phyloP scores from a whole-genome alignment of 2,888 invertebrate genomes.

The Coleophora flavipennella region DNA sequence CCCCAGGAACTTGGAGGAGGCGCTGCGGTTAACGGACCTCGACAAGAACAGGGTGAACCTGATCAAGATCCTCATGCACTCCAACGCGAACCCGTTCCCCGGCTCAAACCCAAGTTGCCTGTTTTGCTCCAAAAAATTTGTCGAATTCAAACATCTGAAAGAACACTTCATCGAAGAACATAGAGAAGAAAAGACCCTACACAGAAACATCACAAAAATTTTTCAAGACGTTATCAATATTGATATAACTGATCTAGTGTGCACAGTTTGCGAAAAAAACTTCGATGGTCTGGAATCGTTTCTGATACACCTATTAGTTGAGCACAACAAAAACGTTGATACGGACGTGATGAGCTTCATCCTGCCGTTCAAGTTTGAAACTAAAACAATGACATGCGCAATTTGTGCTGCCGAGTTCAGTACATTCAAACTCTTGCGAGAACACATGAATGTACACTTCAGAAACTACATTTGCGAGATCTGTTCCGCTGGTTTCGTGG shows the following conservation, averaged over 20 bases:
- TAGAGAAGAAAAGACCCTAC: conserved; percentile 20
- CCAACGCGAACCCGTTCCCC: conserved; percentile 40
- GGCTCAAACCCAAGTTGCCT: conserved; percentile 26
- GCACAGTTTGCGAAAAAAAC: conserved; percentile 5
- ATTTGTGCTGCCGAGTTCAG: conserved; percentile 17
- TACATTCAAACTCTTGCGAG: conserved; percentile 17
- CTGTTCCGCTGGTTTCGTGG: conserved; percentile 31
- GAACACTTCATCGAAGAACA: conserved; percentile 38
- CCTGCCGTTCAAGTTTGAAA: conserved; percentile 31
- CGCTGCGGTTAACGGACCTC: conserved; percentile 11
- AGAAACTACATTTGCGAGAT: conserved; percentile 30
- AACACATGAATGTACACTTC: conserved; percentile 38
- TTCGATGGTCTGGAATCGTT: conserved; percentile 7
- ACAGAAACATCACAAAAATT: too few species aligned
- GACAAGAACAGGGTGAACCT: conserved; percentile 33
- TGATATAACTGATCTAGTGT: conserved; percentile 26
- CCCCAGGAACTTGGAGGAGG: neutral
- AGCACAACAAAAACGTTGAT: conserved; percentile 20
- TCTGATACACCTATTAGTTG: conserved; percentile 10
- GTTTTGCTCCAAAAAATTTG: conserved; percentile 31
- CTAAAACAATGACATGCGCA: conserved; percentile 18
- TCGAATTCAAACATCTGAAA: conserved; percentile 29
- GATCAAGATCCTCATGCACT: conserved; percentile 29
- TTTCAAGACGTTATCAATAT: conserved; percentile 26
- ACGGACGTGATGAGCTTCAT: conserved; percentile 27